Percentiles rank a stretch among this genome's conserved stretches.
phyloP scores from a whole-genome alignment of 2,797 vertebrate genomes.

The Ataeniobius toweri region DNA sequence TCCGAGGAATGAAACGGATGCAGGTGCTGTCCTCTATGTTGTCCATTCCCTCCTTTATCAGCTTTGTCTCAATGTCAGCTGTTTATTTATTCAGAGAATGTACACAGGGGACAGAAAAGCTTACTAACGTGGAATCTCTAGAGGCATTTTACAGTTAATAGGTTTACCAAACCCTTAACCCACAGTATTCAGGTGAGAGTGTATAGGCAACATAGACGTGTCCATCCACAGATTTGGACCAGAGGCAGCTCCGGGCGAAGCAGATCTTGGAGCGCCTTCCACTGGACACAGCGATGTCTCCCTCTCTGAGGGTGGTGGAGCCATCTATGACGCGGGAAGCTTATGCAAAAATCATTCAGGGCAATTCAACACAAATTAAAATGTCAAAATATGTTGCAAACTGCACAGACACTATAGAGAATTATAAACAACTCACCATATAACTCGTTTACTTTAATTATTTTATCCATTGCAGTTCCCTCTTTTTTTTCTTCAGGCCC shows the following conservation, averaged over 20 bases:
- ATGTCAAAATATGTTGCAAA: background rate
- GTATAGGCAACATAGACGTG: slow-evolving; percentile 83
- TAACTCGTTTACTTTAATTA: slow-evolving; percentile 78
- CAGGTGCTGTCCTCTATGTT: slow-evolving; percentile 79
- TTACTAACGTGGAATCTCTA: slow-evolving; percentile 4
- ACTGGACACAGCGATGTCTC: slow-evolving; percentile 84
- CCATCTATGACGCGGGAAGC: slow-evolving; percentile 67
- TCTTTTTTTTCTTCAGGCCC: slow-evolving; percentile 48
- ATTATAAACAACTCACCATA: slow-evolving; percentile 60
- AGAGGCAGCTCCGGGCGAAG: slow-evolving; percentile 82
- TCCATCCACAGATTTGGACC: slow-evolving; percentile 86
- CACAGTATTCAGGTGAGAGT: slow-evolving; percentile 83
- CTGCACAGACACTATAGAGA: background rate
- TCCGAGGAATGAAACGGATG: slow-evolving; percentile 79
- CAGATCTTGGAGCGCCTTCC: slow-evolving; percentile 80
- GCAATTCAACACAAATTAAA: background rate
- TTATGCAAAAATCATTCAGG: slow-evolving; percentile 34
- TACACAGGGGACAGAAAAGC: background rate
- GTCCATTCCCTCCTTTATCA: slow-evolving; percentile 79
- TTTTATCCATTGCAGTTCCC: slow-evolving; percentile 78
- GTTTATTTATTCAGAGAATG: slow-evolving; percentile 16
- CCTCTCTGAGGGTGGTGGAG: slow-evolving; percentile 77
- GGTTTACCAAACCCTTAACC: slow-evolving; percentile 11
- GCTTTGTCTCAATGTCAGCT: slow-evolving; percentile 71
- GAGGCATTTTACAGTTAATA: background rate